phyloP scores from a whole-genome alignment of 2,888 invertebrate species.

The Apamea crenata region DNA sequence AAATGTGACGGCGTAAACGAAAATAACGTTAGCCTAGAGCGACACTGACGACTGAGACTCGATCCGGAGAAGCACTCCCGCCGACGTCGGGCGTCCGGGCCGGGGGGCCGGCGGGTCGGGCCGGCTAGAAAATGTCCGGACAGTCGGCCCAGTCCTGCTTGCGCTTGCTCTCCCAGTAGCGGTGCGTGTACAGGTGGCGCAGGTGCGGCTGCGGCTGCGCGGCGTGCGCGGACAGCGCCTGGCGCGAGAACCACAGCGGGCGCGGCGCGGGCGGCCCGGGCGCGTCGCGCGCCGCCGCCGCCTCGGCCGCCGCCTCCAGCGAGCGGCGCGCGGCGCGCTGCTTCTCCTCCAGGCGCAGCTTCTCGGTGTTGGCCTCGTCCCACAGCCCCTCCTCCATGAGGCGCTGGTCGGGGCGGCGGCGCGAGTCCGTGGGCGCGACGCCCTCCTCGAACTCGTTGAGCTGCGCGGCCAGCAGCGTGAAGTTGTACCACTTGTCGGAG shows the following conservation, averaged over 20 bases:
- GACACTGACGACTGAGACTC: constrained; percentile 55
- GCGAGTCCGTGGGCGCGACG: constrained; percentile 98
- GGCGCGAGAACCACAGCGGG: constrained; percentile 97
- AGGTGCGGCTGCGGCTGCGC: constrained; percentile 84
- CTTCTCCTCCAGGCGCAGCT: constrained; percentile 97
- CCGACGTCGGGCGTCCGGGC: constrained; percentile 12
- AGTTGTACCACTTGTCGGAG: constrained; percentile 95
- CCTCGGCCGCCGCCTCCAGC: constrained; percentile 95
- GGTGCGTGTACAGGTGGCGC: constrained; percentile 95
- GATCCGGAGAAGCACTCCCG: constrained; percentile 40
- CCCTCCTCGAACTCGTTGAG: constrained; percentile 98
- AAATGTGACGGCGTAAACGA: constrained; percentile 56
- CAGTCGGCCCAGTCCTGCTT: constrained; percentile 97
- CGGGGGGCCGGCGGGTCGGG: neutral
- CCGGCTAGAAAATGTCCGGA: constrained; percentile 96
- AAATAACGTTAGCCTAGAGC: constrained; percentile 52
- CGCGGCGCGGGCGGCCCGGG: constrained; percentile 92
- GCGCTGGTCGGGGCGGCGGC: constrained; percentile 98
- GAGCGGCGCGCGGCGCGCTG: constrained; percentile 95
- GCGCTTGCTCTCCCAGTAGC: constrained; percentile 98
- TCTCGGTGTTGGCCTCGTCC: constrained; percentile 97
- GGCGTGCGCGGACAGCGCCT: constrained; percentile 92
- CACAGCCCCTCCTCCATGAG: constrained; percentile 98
- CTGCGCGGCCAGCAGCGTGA: constrained; percentile 98
- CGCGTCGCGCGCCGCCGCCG: constrained; percentile 91